Evolutionary conservation across 2,888 invertebrate species (phyloP).

Genomic region (Protonemura montana): DNA sequence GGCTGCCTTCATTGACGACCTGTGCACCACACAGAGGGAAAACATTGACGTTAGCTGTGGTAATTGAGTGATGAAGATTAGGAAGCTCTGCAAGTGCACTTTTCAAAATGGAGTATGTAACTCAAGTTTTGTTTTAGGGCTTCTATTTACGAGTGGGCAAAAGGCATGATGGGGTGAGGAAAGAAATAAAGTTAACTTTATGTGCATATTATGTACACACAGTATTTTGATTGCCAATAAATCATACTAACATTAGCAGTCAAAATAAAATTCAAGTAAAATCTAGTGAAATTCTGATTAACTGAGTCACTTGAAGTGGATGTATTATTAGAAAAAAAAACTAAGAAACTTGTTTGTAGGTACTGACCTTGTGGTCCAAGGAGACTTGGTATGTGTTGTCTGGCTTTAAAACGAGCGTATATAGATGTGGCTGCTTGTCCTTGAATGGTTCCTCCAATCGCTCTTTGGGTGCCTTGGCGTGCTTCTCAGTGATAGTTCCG

Average conservation of each 20-base stretch:
- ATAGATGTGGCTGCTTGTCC: constrained; percentile 92
- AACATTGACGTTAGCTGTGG: background rate
- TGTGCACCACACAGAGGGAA: constrained; percentile 47
- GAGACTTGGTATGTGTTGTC: constrained; percentile 83
- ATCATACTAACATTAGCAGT: no score
- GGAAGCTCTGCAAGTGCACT: background rate
- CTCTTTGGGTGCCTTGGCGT: constrained; percentile 89
- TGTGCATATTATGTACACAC: no score
- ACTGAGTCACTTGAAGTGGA: no score
- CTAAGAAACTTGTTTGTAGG: background rate
- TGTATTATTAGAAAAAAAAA: background rate
- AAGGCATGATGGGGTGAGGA: no score
- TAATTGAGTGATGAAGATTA: background rate
- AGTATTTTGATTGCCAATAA: no score
- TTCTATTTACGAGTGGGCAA: background rate
- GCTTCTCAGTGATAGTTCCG: constrained; percentile 91
- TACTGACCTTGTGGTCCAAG: constrained; percentile 75
- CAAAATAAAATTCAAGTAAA: no score
- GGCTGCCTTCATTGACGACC: constrained; percentile 82
- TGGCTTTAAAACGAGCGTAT: constrained; percentile 78
- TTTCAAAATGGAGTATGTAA: background rate
- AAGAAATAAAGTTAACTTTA: no score
- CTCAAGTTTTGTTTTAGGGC: background rate
- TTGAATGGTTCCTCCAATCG: constrained; percentile 86
- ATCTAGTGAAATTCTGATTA: no score